A percentile compares a stretch with the other conserved stretches of the same genome.
phyloP scores from a whole-genome alignment of 1,140 invertebrate genomes.

The Drosophila tani region DNA sequence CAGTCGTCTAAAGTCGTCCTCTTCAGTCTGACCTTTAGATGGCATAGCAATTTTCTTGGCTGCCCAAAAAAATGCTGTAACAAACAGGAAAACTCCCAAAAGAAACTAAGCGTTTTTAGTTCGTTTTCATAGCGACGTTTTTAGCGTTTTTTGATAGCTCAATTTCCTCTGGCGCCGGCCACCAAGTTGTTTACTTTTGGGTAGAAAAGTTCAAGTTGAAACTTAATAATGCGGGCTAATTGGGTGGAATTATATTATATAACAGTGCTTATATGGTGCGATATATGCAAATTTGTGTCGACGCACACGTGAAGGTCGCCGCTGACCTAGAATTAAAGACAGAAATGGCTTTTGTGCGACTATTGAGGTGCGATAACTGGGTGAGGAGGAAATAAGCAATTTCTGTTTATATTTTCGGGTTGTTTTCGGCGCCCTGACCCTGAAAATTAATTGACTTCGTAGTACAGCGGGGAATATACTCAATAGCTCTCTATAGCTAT shows the following conservation, averaged over 20 bases:
- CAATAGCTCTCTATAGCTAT: slow-evolving; percentile 17
- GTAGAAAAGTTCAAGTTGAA: slow-evolving; percentile 74
- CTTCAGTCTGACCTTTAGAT: slow-evolving; percentile 42
- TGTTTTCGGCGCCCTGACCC: slow-evolving; percentile 58
- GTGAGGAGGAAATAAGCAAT: slow-evolving; percentile 77
- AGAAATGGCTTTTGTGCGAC: slow-evolving; percentile 44
- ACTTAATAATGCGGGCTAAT: slow-evolving; percentile 73
- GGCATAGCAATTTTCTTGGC: slow-evolving; percentile 12
- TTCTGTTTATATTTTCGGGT: slow-evolving; percentile 49
- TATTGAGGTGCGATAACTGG: slow-evolving; percentile 67
- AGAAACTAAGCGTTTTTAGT: slow-evolving; percentile 26
- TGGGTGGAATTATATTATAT: slow-evolving; percentile 65
- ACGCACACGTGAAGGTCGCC: slow-evolving; percentile 41
- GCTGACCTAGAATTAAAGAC: slow-evolving; percentile 75
- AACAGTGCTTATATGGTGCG: slow-evolving; percentile 39
- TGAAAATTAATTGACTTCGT: slow-evolving; percentile 76
- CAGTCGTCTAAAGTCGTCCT: too few relatives aligned
- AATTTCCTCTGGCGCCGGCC: slow-evolving; percentile 44
- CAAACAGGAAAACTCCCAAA: slow-evolving; percentile 5
- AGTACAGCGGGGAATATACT: slow-evolving; percentile 39
- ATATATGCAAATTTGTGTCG: slow-evolving; percentile 72
- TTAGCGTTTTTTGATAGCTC: slow-evolving; percentile 59
- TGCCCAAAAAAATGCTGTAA: slow-evolving; percentile 5
- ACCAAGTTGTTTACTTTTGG: slow-evolving; percentile 33
- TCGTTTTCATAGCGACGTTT: slow-evolving; percentile 40